These are phyloP conservation scores for Psix sp. DNA, from an alignment of 1,140 invertebrate genomes.

Conservation along the genomic window DNA sequence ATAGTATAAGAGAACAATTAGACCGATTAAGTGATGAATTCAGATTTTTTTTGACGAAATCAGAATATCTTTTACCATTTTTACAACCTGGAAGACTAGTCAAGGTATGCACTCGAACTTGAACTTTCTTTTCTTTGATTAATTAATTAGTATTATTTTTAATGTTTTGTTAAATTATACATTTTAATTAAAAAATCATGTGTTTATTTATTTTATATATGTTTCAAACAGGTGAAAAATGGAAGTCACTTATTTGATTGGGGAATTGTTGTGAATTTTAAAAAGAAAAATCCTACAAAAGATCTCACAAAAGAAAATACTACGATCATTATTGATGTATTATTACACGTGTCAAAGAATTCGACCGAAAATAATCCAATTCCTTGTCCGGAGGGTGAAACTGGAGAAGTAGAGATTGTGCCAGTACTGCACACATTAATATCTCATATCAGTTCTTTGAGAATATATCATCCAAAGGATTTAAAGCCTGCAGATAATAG, in stretches of 20 bases:
- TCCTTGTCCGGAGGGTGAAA: constrained; percentile 82
- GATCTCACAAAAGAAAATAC: constrained; percentile 80
- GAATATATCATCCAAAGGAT: constrained; percentile 94
- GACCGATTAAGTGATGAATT: constrained; percentile 86
- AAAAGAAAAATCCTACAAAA: constrained; percentile 83
- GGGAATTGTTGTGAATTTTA: constrained; percentile 96
- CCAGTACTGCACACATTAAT: constrained; percentile 90
- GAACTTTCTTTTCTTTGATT: neutral
- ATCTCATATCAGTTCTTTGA: constrained; percentile 91
- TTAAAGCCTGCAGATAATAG: constrained; percentile 89
- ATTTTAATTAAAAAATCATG: constrained; percentile 6
- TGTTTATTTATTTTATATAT: constrained; percentile 25
- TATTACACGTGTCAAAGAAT: constrained; percentile 85
- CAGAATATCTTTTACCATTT: constrained; percentile 94
- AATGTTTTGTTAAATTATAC: neutral
- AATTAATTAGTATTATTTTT: neutral
- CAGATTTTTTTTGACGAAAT: constrained; percentile 87
- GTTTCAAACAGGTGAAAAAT: constrained; percentile 84
- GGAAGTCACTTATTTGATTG: constrained; percentile 94
- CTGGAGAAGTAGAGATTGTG: constrained; percentile 93
- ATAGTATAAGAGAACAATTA: constrained; percentile 89
- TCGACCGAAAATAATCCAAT: constrained; percentile 79
- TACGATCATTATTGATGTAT: constrained; percentile 87
- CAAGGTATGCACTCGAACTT: constrained; percentile 80
- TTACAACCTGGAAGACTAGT: constrained; percentile 94